Percentiles rank a stretch among this genome's conserved stretches.
Conservation (phyloP, 2,888 invertebrate species). For the Drosophila colorata region DNA sequence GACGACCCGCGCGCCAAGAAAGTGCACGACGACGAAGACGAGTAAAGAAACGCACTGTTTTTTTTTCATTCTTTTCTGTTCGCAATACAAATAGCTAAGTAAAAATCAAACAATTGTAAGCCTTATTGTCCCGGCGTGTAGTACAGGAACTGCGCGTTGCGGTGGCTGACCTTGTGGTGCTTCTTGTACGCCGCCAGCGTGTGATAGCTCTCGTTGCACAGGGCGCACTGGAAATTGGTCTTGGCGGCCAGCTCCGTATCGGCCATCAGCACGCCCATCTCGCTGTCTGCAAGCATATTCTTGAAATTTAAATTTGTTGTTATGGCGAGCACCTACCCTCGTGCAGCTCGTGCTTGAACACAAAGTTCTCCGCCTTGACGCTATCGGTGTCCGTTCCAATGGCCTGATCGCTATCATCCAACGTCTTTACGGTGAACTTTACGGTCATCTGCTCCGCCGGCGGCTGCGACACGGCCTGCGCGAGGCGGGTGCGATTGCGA, state of each 20-base stretch:
- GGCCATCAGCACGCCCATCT: constrained; percentile 17
- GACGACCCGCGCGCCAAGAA: constrained; percentile 88
- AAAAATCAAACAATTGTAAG: constrained; percentile 40
- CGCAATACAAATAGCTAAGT: constrained; percentile 60
- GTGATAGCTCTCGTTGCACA: constrained; percentile 41
- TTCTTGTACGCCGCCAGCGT: constrained; percentile 52
- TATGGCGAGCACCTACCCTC: constrained; percentile 21
- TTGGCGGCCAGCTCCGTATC: neutral
- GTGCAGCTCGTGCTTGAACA: constrained; percentile 30
- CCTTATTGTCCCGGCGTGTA: constrained; percentile 24
- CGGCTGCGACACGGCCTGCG: neutral
- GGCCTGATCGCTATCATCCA: neutral
- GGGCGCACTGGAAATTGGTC: constrained; percentile 32
- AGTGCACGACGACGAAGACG: constrained; percentile 86
- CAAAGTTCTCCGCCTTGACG: constrained; percentile 1
- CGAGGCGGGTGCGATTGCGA: constrained; percentile 33
- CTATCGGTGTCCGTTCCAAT: neutral
- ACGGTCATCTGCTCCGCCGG: neutral
- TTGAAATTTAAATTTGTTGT: neutral
- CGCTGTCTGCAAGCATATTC: constrained; percentile 7
- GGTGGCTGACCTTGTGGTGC: constrained; percentile 49
- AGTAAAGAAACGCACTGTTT: constrained; percentile 38
- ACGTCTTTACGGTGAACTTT: neutral
- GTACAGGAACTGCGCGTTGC: constrained; percentile 19
- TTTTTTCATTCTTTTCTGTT: constrained; percentile 25